These are phyloP conservation scores for Cheumatopsyche charites DNA, from an alignment of 1,140 invertebrate genomes.

Conservation along the genomic window DNA sequence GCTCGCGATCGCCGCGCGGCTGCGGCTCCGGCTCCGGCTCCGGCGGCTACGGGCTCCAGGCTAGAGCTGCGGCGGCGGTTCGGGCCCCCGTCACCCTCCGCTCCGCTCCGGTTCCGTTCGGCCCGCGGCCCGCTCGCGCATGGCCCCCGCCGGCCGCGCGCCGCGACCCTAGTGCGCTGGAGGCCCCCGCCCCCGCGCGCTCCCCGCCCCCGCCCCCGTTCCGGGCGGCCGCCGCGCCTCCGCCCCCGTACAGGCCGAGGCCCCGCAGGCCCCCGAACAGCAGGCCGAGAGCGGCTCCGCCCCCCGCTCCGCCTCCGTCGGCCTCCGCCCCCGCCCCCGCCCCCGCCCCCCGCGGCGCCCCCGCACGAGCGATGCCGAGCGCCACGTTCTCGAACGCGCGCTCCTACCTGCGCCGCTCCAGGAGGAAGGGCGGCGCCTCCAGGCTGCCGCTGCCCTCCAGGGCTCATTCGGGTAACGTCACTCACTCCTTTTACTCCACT, in stretches of 20 bases:
- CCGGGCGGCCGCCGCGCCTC: not conserved
- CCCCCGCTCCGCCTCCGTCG: not conserved
- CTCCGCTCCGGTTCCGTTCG: not conserved
- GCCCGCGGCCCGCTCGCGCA: conserved; percentile 2
- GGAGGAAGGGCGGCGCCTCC: conserved; percentile 84
- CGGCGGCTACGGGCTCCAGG: not conserved
- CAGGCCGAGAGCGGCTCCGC: not conserved
- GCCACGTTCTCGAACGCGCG: conserved; percentile 86
- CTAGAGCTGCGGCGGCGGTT: not conserved
- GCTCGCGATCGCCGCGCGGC: not conserved
- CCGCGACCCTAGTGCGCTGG: not conserved
- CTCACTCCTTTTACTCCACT: too few species aligned
- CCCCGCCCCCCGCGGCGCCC: not conserved
- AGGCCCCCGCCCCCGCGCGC: not conserved
- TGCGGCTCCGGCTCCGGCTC: not conserved
- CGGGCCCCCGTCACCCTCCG: not conserved
- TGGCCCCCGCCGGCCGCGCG: not conserved
- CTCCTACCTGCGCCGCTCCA: conserved; percentile 82
- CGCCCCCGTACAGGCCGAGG: not conserved
- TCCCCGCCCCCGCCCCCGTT: not conserved
- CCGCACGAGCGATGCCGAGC: conserved; percentile 73
- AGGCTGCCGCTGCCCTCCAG: conserved; percentile 60
- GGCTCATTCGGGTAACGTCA: conserved; percentile 44
- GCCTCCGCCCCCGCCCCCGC: not conserved
- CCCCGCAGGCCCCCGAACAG: not conserved